These are phyloP conservation scores for Bambusicola thoracicus DNA, from an alignment of 2,113 vertebrate genomes.

Conservation along the genomic window DNA sequence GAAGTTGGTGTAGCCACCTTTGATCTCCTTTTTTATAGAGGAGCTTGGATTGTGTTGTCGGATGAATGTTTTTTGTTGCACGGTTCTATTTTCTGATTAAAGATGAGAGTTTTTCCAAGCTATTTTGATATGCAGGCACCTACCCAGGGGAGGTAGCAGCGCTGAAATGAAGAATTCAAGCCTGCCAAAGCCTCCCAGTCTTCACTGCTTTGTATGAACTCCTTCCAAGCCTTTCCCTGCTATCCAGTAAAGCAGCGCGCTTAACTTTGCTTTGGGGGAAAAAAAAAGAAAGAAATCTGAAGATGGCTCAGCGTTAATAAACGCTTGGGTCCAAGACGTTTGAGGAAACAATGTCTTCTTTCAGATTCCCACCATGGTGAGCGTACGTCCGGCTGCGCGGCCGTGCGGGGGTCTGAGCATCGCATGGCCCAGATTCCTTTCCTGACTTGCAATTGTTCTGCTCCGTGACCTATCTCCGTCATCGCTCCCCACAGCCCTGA, in stretches of 20 bases:
- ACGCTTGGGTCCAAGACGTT: neutral
- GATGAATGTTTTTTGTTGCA: neutral
- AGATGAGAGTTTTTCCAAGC: neutral
- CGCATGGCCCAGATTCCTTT: constrained; percentile 59
- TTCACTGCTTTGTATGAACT: neutral
- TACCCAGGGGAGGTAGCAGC: neutral
- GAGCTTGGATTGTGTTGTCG: neutral
- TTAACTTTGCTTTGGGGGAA: neutral
- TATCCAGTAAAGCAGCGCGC: neutral
- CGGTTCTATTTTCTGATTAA: neutral
- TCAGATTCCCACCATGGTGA: neutral
- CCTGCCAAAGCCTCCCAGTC: neutral
- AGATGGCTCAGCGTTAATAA: neutral
- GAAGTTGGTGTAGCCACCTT: constrained; percentile 6
- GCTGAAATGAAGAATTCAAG: neutral
- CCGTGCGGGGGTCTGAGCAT: neutral
- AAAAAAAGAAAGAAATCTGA: neutral
- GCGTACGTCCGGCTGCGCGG: neutral
- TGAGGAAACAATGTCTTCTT: constrained; percentile 41
- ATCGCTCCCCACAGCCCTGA: neutral
- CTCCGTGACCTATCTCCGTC: constrained; percentile 33
- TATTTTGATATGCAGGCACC: neutral
- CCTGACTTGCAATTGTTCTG: constrained; percentile 49
- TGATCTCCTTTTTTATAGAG: constrained; percentile 27
- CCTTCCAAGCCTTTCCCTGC: neutral